Percentiles rank a stretch among this genome's conserved stretches.
These are phyloP conservation scores for Phaethon lepturus DNA, from an alignment of 2,113 vertebrate species.

Conservation along the genomic window DNA sequence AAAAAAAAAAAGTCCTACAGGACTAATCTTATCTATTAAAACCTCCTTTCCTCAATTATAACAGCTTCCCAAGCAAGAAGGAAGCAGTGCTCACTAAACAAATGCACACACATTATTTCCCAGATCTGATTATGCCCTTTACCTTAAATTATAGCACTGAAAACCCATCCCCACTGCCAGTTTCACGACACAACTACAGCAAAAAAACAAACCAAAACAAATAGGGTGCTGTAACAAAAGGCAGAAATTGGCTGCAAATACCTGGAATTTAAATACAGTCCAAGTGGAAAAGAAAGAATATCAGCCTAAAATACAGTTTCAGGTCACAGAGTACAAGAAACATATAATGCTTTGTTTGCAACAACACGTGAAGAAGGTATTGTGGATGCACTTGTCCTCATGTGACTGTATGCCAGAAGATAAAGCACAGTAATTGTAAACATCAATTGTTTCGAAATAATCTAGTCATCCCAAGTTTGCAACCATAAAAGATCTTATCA, in stretches of 20 bases:
- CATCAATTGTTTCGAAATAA: not conserved
- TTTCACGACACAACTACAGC: not conserved
- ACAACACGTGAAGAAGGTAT: not conserved
- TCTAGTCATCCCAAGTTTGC: not conserved
- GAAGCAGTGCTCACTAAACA: not conserved
- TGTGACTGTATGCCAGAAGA: rapidly evolving
- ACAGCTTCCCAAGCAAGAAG: not conserved
- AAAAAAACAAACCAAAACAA: not conserved
- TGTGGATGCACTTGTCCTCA: not conserved
- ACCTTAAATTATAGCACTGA: not conserved
- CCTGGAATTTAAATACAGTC: not conserved
- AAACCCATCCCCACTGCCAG: not conserved
- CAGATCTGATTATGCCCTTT: not conserved
- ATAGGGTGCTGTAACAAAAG: not conserved
- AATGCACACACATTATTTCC: not conserved
- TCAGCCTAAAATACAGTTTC: not conserved
- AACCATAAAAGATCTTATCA: not conserved
- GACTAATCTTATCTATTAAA: not conserved
- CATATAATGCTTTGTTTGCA: not conserved
- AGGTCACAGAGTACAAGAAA: not conserved
- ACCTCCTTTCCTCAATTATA: not conserved
- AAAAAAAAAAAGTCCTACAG: not conserved
- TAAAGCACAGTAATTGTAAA: not conserved
- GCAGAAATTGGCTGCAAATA: not conserved
- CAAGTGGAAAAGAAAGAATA: not conserved